Evolutionary conservation across 2,113 vertebrate genomes (phyloP).

Genomic region (Zeus faber): DNA sequence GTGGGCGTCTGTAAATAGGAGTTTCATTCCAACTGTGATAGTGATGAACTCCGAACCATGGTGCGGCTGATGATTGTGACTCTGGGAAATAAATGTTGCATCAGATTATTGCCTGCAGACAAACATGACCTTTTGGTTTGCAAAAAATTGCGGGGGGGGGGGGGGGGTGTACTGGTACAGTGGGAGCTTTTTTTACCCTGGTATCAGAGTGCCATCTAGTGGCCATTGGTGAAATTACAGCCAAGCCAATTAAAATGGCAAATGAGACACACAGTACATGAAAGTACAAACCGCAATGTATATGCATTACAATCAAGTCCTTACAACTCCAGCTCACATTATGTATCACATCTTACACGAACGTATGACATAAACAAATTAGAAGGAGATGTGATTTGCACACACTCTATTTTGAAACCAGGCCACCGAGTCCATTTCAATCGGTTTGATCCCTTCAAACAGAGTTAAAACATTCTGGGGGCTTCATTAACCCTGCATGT

Average conservation of each 20-base stretch:
- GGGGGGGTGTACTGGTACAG: too few species aligned
- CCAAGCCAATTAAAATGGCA: not conserved
- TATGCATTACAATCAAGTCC: not conserved
- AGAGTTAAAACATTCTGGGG: constrained; percentile 1
- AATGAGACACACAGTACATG: not conserved
- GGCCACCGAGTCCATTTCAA: not conserved
- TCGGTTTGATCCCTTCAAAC: not conserved
- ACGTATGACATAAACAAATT: not conserved
- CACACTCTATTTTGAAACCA: not conserved
- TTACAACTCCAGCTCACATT: too few species aligned
- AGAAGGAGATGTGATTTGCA: not conserved
- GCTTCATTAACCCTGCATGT: constrained; percentile 22
- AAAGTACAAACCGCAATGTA: not conserved
- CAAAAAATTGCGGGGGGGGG: constrained; percentile 38
- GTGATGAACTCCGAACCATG: constrained; percentile 21
- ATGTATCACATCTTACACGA: too few species aligned
- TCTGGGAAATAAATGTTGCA: constrained; percentile 48
- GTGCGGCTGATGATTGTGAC: constrained; percentile 31
- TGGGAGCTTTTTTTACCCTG: constrained; percentile 42
- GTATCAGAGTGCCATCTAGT: constrained; percentile 64
- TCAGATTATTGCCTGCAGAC: constrained; percentile 45
- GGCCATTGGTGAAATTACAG: constrained; percentile 16
- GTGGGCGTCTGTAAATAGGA: too few species aligned
- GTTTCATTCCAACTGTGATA: constrained; percentile 32
- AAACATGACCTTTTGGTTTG: constrained; percentile 55